A percentile compares a stretch with the other conserved stretches of the same genome.
These are phyloP conservation scores for Oryzaephilus surinamensis DNA, from an alignment of 1,140 invertebrate species.

Conservation along the genomic window DNA sequence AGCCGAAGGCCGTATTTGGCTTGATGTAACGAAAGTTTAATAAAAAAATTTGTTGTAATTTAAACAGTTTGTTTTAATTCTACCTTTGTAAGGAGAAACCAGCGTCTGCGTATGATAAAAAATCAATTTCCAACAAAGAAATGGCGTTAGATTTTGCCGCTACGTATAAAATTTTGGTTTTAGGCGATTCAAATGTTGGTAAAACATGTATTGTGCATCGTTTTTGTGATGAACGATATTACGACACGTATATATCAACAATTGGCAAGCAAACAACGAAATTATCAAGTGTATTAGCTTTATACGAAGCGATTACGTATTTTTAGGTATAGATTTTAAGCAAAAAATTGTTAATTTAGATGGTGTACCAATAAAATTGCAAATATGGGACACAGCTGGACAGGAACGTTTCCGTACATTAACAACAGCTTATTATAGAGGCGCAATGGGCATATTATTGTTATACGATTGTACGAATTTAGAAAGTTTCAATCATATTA, in stretches of 20 bases:
- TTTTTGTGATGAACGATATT: slow-evolving; percentile 82
- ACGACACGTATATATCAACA: slow-evolving; percentile 84
- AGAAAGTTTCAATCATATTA: slow-evolving; percentile 77
- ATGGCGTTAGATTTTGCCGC: slow-evolving; percentile 75
- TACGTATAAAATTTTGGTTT: slow-evolving; percentile 75
- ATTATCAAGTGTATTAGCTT: slow-evolving; percentile 3
- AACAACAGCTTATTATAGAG: slow-evolving; percentile 78
- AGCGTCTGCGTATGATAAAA: too few species aligned
- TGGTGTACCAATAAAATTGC: slow-evolving; percentile 73
- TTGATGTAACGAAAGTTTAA: too few species aligned
- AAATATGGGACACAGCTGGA: slow-evolving; percentile 74
- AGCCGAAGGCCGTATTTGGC: too few species aligned
- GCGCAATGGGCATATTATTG: slow-evolving; percentile 76
- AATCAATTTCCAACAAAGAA: too few species aligned
- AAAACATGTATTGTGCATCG: slow-evolving; percentile 87
- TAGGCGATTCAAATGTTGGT: slow-evolving; percentile 85
- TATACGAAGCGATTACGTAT: not conserved
- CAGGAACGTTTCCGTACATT: slow-evolving; percentile 71
- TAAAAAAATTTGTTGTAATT: too few species aligned
- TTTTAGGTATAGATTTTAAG: slow-evolving; percentile 75
- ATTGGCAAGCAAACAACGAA: slow-evolving; percentile 67
- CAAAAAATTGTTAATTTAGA: slow-evolving; percentile 81
- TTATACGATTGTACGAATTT: slow-evolving; percentile 82
- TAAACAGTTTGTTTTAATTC: too few species aligned
- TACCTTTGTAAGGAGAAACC: too few species aligned